Evolutionary conservation across 2,797 vertebrate species (phyloP), one percentile per base, ranked within the genome.

Genomic region (Varecia variegata): DNA sequence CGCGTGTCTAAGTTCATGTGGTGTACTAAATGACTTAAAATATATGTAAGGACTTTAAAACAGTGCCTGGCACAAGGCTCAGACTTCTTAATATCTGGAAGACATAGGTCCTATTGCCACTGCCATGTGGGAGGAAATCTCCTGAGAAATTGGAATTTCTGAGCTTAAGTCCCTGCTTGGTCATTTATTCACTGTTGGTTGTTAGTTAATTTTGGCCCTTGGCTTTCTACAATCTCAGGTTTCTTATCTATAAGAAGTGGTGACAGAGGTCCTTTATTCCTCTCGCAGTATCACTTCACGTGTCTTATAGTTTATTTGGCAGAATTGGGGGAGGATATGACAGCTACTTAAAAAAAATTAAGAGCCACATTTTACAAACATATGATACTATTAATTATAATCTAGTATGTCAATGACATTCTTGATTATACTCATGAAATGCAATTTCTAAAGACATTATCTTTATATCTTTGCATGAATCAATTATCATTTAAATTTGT

Each of bases 341-440:
- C 12, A 85, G 3, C 68, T 92, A 84, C 80, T 83, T 93, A 76
- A 93, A 93, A 95, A 88, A 76, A 88, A 95, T 58, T 83, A 86
- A 93, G 56, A 93, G 18, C 74, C 20, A 80, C 73, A 15, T 93
- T 90, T 35, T 84, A 38, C 71, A 87, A 79, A 92, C 13, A 47
- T 79, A n/a, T 25, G 67, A 52, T 71, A 58, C 14, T 82, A 74
- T 83, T 94, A 68, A 84, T 90, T 91, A 86, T 70, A 77, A 85
- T 65, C 35, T 54, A 90, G 25, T n/a, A 71, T 83, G 21, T 79
- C 54, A 25, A 17, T 40, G 32, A 5, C 35, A 43, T 84, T 62
- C 32, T 84, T 92, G 43, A 82, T 91, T 89, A 82, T 73, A 74
- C 14, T 81, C 50, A 92, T 10, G 23, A 84, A 76, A 88, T 56